Percentiles rank a stretch among this genome's conserved stretches.
Conservation (phyloP, 2,113 vertebrate species). For the Gambusia affinis region DNA sequence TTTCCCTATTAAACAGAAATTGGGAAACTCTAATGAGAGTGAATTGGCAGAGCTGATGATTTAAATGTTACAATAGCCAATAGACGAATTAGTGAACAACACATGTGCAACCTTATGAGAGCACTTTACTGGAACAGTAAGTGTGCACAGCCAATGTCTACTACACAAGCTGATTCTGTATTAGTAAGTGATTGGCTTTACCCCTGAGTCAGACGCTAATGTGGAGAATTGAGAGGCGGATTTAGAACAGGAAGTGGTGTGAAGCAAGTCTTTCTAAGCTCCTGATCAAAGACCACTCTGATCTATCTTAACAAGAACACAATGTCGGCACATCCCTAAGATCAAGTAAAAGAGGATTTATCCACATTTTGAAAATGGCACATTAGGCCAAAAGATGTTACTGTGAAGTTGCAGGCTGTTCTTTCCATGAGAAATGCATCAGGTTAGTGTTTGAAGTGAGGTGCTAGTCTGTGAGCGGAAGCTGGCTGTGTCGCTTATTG, state of each 20-base stretch:
- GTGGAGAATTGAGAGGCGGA: conserved; percentile 10
- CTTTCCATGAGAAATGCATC: conserved; percentile 19
- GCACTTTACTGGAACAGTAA: conserved; percentile 42
- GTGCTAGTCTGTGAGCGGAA: conserved; percentile 29
- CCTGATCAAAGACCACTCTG: conserved; percentile 59
- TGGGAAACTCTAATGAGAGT: conserved; percentile 39
- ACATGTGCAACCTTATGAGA: conserved; percentile 26
- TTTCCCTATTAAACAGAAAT: conserved; percentile 27
- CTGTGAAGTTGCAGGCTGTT: background rate
- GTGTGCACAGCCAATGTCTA: conserved; percentile 29
- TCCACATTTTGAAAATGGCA: conserved; percentile 43
- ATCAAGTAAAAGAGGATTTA: conserved; percentile 36
- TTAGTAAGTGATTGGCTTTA: conserved; percentile 61
- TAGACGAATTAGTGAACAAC: conserved; percentile 47
- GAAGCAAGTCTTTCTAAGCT: conserved; percentile 33
- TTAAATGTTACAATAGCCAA: conserved; percentile 28
- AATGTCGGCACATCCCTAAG: conserved; percentile 16
- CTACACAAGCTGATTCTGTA: conserved; percentile 38
- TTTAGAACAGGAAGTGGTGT: conserved; percentile 15
- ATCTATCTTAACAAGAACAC: conserved; percentile 42
- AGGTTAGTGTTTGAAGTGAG: conserved; percentile 29
- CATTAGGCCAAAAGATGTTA: conserved; percentile 12
- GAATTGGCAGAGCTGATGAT: conserved; percentile 39
- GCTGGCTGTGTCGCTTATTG: conserved; percentile 15
- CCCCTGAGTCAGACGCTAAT: conserved; percentile 16